Base-by-base conservation (phyloP, 2,113 vertebrate genomes). In the Melanostigma gelatinosum region DNA sequence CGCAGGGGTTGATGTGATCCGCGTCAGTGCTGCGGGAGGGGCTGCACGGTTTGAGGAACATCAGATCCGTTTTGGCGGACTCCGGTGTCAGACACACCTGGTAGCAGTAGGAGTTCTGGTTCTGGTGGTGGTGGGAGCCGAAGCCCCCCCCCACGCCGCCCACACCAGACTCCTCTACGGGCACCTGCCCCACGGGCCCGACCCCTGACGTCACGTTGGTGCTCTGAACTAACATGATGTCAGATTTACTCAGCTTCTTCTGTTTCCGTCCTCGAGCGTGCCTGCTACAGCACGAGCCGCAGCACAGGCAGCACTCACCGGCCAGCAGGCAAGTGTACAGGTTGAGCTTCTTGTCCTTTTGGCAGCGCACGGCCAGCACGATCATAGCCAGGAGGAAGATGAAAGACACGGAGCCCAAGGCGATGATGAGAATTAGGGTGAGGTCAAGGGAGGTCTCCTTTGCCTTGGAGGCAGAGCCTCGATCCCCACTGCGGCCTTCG, bases 191-290 rank as follows among this genome's bases (percentile, higher is more conserved):
- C 73, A 82, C 96, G 89, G 93, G 96, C 93, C 88, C 96, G 92
- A 71, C 95, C 94, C 86, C 94, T 72, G 91, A 92, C 70, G 86
- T 94, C 82, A 94, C 91, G 68, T 94, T 94, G 79, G 97, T 96
- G 94, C 97, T 99, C 93, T 98, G 98, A 44, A 99, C 98, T 82
- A 99, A 91, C 98, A 99, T 99, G 92, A 99, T 99, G 95, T 99
- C 98, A 20, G 97, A 98, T 87, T 99, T 99, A 86, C 97, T 99
- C 88, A 99, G 96, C 85, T 99, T 99, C 92, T 99, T 99, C 94
- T 98, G 98, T 12, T 94, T 94, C 27, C 93, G 86, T 69, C 92
- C 79, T 42, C 92, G 94, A 65, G 97, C 96, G 75, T 97, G 97
- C 22, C 97, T 94, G 88, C 97, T 96, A 71, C 98, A 98, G 92